A percentile compares a stretch with the other conserved stretches of the same genome.
Conservation (phyloP, 2,797 vertebrate genomes). For the Silurus aristotelis region DNA sequence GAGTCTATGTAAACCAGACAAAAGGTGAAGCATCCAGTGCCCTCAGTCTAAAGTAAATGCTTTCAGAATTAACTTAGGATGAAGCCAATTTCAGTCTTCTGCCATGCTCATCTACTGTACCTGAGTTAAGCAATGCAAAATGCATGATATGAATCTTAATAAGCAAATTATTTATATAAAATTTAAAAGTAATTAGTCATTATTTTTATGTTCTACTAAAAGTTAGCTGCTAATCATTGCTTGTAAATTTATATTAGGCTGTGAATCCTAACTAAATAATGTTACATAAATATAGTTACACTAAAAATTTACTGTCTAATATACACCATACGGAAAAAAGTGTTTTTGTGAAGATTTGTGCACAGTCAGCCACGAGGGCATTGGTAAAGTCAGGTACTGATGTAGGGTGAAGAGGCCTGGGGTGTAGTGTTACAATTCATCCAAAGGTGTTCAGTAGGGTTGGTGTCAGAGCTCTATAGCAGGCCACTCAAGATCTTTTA, state of each 20-base stretch:
- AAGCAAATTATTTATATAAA: background rate
- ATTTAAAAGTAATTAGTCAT: too few species aligned
- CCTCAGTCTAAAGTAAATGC: background rate
- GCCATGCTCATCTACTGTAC: background rate
- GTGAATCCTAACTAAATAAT: background rate
- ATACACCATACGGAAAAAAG: background rate
- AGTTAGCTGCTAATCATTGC: background rate
- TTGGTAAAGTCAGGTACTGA: too few species aligned
- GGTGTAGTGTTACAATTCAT: too few species aligned
- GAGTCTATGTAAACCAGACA: background rate
- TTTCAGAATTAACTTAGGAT: background rate
- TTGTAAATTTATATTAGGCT: background rate
- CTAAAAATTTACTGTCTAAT: background rate
- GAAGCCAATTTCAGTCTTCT: background rate
- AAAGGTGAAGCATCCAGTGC: background rate
- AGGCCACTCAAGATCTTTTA: too few species aligned
- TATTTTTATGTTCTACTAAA: background rate
- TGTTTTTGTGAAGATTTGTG: too few species aligned
- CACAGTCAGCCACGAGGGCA: too few species aligned
- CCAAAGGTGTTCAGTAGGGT: too few species aligned
- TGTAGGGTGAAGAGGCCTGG: too few species aligned
- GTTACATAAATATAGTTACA: background rate
- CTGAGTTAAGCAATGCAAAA: background rate
- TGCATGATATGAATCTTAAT: background rate
- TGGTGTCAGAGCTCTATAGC: too few species aligned